A percentile compares a stretch with the other conserved stretches of the same genome.
Evolutionary conservation across 2,113 vertebrate species (phyloP).

Genomic region (Cololabis saira): DNA sequence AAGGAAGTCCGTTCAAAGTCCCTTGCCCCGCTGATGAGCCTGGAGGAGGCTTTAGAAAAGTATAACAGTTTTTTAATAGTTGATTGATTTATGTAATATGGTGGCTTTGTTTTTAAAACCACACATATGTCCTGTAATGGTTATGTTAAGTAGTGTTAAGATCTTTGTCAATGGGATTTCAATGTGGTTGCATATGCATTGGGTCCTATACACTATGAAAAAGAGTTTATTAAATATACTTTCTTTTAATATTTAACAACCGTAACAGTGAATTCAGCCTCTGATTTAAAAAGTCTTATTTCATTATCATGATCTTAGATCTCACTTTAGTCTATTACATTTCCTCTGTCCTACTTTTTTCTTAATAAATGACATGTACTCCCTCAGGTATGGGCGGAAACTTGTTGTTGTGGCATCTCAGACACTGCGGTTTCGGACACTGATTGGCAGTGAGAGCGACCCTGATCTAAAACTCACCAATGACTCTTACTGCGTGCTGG

Average conservation of each 20-base stretch:
- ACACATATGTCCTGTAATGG: too few relatives aligned
- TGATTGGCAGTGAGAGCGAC: conserved; percentile 89
- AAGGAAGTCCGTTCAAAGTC: conserved; percentile 80
- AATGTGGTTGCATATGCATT: too few relatives aligned
- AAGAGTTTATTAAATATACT: too few relatives aligned
- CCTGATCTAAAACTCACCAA: conserved; percentile 90
- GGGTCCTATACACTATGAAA: too few relatives aligned
- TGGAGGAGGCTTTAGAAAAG: conserved; percentile 85
- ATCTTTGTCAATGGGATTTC: too few relatives aligned
- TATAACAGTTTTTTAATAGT: background rate
- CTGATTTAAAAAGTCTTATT: too few relatives aligned
- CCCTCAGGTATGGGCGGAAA: conserved; percentile 87
- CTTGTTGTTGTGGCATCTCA: conserved; percentile 92
- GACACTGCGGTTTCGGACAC: conserved; percentile 82
- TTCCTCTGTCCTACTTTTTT: background rate
- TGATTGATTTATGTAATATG: background rate
- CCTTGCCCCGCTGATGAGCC: conserved; percentile 71
- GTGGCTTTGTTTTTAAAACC: too few relatives aligned
- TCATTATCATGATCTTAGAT: background rate
- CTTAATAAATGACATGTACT: background rate
- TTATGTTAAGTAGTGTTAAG: too few relatives aligned
- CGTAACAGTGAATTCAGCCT: too few relatives aligned
- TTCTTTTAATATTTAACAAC: too few relatives aligned
- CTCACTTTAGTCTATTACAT: background rate
- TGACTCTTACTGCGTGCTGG: conserved; percentile 94